Percentiles rank a stretch among this genome's conserved stretches.
Conservation (phyloP, 2,888 invertebrate genomes). For the Ormyrus nitidulus region DNA sequence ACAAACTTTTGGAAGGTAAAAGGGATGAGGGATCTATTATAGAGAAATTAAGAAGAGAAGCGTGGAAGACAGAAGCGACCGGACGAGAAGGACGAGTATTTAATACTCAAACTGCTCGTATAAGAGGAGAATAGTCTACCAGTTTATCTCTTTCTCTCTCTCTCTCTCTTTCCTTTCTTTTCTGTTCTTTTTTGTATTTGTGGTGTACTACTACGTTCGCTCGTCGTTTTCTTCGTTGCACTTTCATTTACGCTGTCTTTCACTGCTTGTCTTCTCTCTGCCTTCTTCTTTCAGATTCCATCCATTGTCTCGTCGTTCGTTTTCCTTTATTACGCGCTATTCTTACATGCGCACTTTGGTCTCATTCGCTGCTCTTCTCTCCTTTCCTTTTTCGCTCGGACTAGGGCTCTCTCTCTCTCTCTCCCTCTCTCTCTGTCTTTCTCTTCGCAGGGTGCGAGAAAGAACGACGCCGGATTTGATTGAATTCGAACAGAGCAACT, state of each 20-base stretch:
- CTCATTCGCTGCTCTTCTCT: background rate
- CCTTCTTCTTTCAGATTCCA: constrained; percentile 11
- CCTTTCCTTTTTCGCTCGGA: background rate
- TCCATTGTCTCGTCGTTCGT: constrained; percentile 43
- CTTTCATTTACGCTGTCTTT: constrained; percentile 43
- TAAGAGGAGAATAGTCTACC: constrained; percentile 35
- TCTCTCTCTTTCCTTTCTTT: constrained; percentile 6
- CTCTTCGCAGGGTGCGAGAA: constrained; percentile 1
- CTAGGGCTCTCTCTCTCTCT: background rate
- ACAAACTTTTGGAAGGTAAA: too few species aligned
- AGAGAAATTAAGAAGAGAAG: background rate
- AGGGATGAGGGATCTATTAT: too few species aligned
- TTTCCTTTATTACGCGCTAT: constrained; percentile 49
- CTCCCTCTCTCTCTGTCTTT: constrained; percentile 11
- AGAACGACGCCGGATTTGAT: constrained; percentile 37
- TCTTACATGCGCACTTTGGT: constrained; percentile 20
- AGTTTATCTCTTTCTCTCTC: constrained; percentile 10
- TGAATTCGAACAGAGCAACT: constrained; percentile 15
- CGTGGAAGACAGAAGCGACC: background rate
- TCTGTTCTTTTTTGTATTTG: constrained; percentile 26
- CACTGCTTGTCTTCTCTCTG: constrained; percentile 24
- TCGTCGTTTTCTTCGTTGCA: constrained; percentile 46
- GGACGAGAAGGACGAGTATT: constrained; percentile 35
- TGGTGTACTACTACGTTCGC: constrained; percentile 20
- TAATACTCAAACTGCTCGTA: constrained; percentile 36